A percentile compares a stretch with the other conserved stretches of the same genome.
These are phyloP conservation scores for Leucoraja ocellata DNA, from an alignment of 2,797 vertebrate genomes.

Conservation along the genomic window DNA sequence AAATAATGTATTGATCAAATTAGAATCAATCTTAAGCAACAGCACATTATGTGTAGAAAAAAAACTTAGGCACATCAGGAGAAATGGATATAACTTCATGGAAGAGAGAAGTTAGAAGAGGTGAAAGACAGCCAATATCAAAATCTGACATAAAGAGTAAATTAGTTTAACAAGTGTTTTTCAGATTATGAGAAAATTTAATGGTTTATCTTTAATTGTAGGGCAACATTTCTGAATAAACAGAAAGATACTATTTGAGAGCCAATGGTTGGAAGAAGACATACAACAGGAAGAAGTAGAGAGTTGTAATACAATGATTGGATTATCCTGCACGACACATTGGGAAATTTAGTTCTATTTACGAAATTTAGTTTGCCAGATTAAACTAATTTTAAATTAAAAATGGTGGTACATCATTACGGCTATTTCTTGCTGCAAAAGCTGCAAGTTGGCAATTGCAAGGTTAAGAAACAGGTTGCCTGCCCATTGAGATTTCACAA, in stretches of 20 bases:
- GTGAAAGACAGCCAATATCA: neutral
- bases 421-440: neutral
- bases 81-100: neutral
- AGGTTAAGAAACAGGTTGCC: neutral
- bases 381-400: neutral
- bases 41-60: neutral
- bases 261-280: neutral
- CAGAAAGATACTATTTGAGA: neutral
- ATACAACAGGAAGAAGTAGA: neutral
- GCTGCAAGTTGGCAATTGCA: neutral
- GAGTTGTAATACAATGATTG: neutral
- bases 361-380: neutral
- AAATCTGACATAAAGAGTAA: neutral
- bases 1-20: neutral
- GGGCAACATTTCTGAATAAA: neutral
- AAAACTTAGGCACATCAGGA: neutral
- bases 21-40: neutral
- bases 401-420: neutral
- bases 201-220: neutral
- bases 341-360: neutral
- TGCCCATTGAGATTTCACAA: neutral
- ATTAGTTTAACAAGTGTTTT: neutral
- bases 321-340: neutral
- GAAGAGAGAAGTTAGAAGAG: neutral
- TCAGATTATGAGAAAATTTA: neutral